phyloP scores from a whole-genome alignment of 1,140 invertebrate species.

The Ceratosolen fusciceps region DNA sequence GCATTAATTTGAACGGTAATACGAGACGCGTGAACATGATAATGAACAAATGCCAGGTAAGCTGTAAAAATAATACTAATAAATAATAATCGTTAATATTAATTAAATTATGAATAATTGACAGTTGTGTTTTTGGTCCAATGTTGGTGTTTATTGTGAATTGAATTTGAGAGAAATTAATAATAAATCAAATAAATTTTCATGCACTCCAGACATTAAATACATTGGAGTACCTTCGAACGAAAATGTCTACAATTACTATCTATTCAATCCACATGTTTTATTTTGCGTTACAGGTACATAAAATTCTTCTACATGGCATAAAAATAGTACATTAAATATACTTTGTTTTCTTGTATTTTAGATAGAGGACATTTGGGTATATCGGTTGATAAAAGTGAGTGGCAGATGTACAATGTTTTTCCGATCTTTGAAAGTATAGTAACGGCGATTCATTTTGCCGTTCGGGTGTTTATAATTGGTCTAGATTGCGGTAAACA shows the following conservation, averaged over 20 bases:
- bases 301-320: not conserved
- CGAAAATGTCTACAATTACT: slow-evolving; percentile 48
- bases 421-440: slow-evolving; percentile 46
- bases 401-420: slow-evolving; percentile 53
- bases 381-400: slow-evolving; percentile 44
- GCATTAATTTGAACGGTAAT: too few relatives aligned
- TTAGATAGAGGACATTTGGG: slow-evolving; percentile 53
- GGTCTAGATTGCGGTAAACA: slow-evolving; percentile 54
- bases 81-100: not conserved
- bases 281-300: slow-evolving; percentile 53
- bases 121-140: slow-evolving; percentile 51
- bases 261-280: slow-evolving; percentile 51
- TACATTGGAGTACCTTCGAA: slow-evolving; percentile 29
- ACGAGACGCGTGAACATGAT: slow-evolving; percentile 29
- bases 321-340: slow-evolving; percentile 7
- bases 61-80: not conserved
- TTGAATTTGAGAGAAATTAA: slow-evolving; percentile 9
- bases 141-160: slow-evolving; percentile 42
- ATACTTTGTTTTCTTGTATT: slow-evolving; percentile 9
- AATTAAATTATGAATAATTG: slow-evolving; percentile 21
- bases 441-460: slow-evolving; percentile 50
- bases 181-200: not conserved
- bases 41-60: slow-evolving; percentile 35
- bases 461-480: slow-evolving; percentile 50
- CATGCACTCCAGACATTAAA: slow-evolving; percentile 7